Conservation (phyloP, 2,797 vertebrate species). For the Spondyliosoma cantharus region DNA sequence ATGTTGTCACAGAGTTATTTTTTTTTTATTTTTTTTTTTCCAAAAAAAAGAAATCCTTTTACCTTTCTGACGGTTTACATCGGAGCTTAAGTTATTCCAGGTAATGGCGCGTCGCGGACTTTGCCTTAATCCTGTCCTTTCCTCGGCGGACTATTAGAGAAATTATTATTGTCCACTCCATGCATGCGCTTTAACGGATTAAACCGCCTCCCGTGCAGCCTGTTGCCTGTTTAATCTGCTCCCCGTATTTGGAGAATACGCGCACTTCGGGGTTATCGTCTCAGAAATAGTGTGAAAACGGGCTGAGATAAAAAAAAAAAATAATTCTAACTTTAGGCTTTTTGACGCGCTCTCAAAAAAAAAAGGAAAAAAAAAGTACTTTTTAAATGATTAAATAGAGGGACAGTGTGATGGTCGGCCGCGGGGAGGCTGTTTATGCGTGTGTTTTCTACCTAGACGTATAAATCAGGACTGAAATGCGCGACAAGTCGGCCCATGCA, state of each 20-base stretch:
- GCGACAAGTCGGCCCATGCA: slow-evolving; percentile 30
- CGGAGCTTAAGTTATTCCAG: slow-evolving; percentile 79
- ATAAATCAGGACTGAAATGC: slow-evolving; percentile 24
- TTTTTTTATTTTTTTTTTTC: slow-evolving; percentile 26
- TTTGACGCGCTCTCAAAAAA: slow-evolving; percentile 5
- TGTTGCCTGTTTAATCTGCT: neutral
- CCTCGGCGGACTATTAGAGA: slow-evolving; percentile 45
- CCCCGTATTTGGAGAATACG: neutral
- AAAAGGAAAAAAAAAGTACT: neutral
- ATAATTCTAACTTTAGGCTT: neutral
- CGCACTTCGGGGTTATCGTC: too few relatives aligned
- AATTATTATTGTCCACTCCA: slow-evolving; percentile 1
- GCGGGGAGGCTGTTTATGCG: slow-evolving; percentile 29
- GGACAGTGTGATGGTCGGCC: neutral
- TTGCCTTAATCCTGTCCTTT: slow-evolving; percentile 60
- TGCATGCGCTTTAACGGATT: slow-evolving; percentile 61
- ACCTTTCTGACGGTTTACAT: slow-evolving; percentile 60
- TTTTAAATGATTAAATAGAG: neutral
- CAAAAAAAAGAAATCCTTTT: slow-evolving; percentile 21
- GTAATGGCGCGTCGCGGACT: slow-evolving; percentile 78
- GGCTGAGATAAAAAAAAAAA: neutral
- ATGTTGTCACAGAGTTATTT: slow-evolving; percentile 33
- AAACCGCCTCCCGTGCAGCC: neutral
- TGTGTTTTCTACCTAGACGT: slow-evolving; percentile 2
- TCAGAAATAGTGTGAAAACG: neutral